Percentiles rank a stretch among this genome's conserved stretches.
Conservation (phyloP, 2,113 vertebrate genomes). For the Elephas maximus region DNA sequence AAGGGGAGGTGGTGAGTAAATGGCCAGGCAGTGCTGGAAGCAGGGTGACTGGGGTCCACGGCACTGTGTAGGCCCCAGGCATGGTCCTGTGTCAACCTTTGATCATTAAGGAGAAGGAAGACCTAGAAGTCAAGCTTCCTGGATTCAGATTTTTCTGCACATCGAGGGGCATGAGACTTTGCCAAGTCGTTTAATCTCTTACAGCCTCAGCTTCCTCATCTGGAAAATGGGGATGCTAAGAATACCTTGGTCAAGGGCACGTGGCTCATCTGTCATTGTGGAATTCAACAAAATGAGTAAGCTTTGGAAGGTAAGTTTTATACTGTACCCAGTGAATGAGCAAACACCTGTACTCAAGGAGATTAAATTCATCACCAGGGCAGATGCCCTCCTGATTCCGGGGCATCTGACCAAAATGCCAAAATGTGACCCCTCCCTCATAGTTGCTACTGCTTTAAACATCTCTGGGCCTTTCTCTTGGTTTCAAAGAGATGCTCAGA, state of each 20-base stretch:
- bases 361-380: background rate
- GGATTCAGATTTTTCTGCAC: background rate
- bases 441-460: background rate
- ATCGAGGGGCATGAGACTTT: too few relatives aligned
- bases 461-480: background rate
- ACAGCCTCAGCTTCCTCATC: background rate
- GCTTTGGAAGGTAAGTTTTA: background rate
- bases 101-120: background rate
- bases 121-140: background rate
- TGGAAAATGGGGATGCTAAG: background rate
- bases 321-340: background rate
- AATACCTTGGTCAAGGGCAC: background rate
- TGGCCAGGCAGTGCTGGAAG: too few relatives aligned
- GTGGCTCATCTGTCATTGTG: background rate
- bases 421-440: fast-evolving
- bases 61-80: fast-evolving
- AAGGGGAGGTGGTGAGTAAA: background rate
- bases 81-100: background rate
- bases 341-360: fast-evolving
- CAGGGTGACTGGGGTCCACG: fast-evolving
- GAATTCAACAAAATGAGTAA: background rate
- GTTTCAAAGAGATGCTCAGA: background rate
- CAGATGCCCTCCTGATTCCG: background rate
- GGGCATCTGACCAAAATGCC: background rate
- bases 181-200: background rate